phyloP scores from a whole-genome alignment of 2,113 vertebrate species.

The Embiotoca jacksoni region DNA sequence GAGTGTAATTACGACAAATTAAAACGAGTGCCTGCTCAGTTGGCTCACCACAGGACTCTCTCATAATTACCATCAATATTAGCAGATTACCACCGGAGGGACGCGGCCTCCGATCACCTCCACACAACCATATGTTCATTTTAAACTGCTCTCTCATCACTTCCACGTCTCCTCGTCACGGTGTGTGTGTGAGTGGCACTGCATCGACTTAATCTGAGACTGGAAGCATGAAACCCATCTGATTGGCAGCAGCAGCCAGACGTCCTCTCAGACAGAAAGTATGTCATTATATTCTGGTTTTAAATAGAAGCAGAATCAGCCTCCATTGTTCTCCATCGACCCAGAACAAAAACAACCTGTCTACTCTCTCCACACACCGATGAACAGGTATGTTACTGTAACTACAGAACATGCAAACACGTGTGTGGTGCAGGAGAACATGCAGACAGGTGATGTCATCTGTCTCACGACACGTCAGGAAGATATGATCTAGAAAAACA shows the following conservation, averaged over 20 bases:
- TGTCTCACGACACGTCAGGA: background rate
- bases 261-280: constrained; percentile 22
- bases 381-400: constrained; percentile 5
- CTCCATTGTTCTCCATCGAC: constrained; percentile 52
- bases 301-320: constrained; percentile 63
- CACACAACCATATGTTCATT: constrained; percentile 41
- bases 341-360: constrained; percentile 64
- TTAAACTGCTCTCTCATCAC: background rate
- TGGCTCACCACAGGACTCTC: constrained; percentile 25
- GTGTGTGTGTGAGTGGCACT: background rate
- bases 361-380: constrained; percentile 10
- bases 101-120: constrained; percentile 32
- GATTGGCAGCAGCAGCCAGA: constrained; percentile 21
- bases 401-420: constrained; percentile 7
- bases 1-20: constrained; percentile 62
- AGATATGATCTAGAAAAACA: no score
- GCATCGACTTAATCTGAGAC: background rate
- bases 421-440: background rate
- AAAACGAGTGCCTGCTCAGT: constrained; percentile 36
- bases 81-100: constrained; percentile 14
- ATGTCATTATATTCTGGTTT: constrained; percentile 41
- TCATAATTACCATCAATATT: constrained; percentile 44
- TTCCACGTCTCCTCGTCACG: background rate
- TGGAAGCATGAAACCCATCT: constrained; percentile 8
- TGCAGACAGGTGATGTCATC: background rate